Conservation (phyloP, 2,888 invertebrate species). For the Platycnemis pennipes region DNA sequence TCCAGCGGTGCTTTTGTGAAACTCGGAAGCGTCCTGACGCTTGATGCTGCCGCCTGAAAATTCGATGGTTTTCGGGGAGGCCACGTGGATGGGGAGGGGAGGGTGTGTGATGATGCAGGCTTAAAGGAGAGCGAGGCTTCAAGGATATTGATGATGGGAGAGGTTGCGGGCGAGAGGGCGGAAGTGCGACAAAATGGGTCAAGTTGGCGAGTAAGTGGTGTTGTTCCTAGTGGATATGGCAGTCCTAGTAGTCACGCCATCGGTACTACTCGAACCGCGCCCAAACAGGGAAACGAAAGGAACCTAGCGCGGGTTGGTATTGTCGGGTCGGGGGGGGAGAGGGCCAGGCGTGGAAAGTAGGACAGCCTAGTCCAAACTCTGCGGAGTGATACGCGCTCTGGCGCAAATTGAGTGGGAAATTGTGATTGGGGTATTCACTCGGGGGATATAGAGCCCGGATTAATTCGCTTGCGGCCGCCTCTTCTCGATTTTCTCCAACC, state of each 20-base stretch:
- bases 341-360: background rate
- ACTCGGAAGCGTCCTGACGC: background rate
- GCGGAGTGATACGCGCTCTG: background rate
- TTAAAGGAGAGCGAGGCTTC: background rate
- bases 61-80: background rate
- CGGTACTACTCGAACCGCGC: background rate
- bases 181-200: background rate
- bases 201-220: background rate
- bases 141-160: background rate
- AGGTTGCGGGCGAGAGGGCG: background rate
- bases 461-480: too few species aligned
- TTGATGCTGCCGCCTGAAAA: background rate
- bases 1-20: background rate
- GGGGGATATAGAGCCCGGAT: background rate
- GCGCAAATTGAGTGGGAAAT: background rate
- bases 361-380: slow-evolving; percentile 1
- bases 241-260: background rate
- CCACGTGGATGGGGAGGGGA: background rate
- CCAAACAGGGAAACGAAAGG: background rate
- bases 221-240: background rate
- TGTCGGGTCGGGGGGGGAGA: background rate
- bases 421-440: background rate
- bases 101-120: background rate
- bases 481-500: too few species aligned
- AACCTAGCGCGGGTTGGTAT: background rate